Conservation (phyloP, 1,140 invertebrate species). For the Drosophila obscura region DNA sequence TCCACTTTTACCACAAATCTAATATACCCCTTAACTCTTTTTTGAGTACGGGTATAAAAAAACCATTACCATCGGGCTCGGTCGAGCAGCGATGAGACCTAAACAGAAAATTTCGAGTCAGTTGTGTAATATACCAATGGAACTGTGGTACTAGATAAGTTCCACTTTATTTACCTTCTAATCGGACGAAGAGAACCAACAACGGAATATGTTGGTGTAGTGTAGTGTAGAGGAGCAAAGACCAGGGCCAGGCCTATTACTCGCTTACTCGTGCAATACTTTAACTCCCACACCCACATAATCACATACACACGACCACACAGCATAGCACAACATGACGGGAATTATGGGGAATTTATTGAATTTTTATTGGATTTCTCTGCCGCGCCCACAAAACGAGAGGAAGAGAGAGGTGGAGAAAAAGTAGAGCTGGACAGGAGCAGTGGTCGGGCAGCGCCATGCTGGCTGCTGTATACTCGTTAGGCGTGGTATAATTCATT, state of each 20-base stretch:
- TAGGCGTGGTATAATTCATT: slow-evolving; percentile 82
- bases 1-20: too few species aligned
- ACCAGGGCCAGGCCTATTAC: slow-evolving; percentile 5
- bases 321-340: background rate
- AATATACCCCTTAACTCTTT: too few species aligned
- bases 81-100: too few species aligned
- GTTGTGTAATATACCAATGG: too few species aligned
- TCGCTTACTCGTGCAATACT: slow-evolving; percentile 43
- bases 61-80: too few species aligned
- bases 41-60: too few species aligned
- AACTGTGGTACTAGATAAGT: too few species aligned
- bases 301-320: background rate
- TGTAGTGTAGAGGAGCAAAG: too few species aligned
- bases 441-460: slow-evolving; percentile 1
- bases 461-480: slow-evolving; percentile 73
- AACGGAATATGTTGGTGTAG: slow-evolving; percentile 14
- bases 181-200: slow-evolving; percentile 4
- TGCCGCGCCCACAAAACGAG: slow-evolving; percentile 24
- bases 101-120: too few species aligned
- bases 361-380: slow-evolving; percentile 82
- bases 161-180: slow-evolving; percentile 9
- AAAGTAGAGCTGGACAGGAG: slow-evolving; percentile 16
- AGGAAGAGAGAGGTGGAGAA: background rate
- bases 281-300: slow-evolving; percentile 13
- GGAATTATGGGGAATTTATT: slow-evolving; percentile 75